Evolutionary conservation across 2,113 vertebrate genomes (phyloP), one percentile per base, ranked within the genome.

Genomic region (Blennius ocellaris): DNA sequence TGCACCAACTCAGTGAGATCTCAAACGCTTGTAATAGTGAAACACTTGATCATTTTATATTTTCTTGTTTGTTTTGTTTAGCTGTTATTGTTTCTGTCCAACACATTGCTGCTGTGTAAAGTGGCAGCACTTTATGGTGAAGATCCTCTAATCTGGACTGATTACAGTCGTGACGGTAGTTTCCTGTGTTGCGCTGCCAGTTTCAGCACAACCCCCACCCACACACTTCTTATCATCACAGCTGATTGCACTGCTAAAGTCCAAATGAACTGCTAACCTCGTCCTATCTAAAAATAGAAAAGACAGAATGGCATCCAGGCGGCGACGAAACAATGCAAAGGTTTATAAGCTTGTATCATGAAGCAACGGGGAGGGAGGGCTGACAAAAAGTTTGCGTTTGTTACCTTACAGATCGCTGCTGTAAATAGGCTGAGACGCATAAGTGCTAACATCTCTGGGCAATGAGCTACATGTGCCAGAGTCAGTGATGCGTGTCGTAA

Each of bases 201-300:
- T 84, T 85, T 54, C 78, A 80, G 69, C 67, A 77, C 76, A 60
- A 37, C 77, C 78, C 69, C 61, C 70, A 58, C 69, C 61, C 70
- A 58, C 59, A 68, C 75, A 65, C 62, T 66, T 73, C 57, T 30
- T 40, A 69, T 78, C 85, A 78, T 86, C 82, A 84, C 85, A 88
- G 85, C 80, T 88, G 88, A 92, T 84, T 91, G 82, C 76, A 59
- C 78, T 56, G 74, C 78, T 69, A 68, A 85, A 69, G 74, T 81
- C 78, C 70, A 78, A 81, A 75, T 76, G 56, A 82, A 78, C 67
- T 50, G 60, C 85, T 85, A 74, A 73, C 87, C 62, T 61, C 8
- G 3, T 76, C 53, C 71, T 79, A 5, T 50, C 58, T 53, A 61
- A 41, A 85, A 81, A 81, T 77, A 85, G 79, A 64, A 66, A 45